Conservation (phyloP, 2,888 invertebrate species). For the Drosophila cognata region DNA sequence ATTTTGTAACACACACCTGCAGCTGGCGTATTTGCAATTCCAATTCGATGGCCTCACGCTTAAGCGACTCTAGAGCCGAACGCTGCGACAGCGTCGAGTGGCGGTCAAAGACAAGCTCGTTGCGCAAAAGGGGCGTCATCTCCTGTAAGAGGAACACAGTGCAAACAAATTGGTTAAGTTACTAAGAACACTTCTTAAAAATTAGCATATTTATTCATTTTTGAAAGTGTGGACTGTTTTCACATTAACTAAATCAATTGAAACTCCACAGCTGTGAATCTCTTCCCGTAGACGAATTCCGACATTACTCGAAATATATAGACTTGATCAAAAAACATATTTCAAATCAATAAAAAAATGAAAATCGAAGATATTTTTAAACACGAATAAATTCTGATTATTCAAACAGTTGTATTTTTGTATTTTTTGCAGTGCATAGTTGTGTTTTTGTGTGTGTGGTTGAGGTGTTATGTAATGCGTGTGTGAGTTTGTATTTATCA, state of each 20-base stretch:
- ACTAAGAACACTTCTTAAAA: not conserved
- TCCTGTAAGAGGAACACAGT: slow-evolving; percentile 85
- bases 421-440: not conserved
- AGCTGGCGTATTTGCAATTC: slow-evolving; percentile 95
- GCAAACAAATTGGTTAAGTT: not conserved
- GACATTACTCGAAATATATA: not conserved
- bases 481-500: not conserved
- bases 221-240: not conserved
- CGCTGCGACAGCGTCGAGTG: slow-evolving; percentile 90
- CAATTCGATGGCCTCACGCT: slow-evolving; percentile 93
- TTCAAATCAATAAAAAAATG: not conserved
- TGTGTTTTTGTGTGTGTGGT: not conserved
- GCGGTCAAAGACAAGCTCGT: slow-evolving; percentile 93
- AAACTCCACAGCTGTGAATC: not conserved
- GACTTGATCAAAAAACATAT: not conserved
- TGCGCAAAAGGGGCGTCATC: slow-evolving; percentile 90
- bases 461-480: not conserved
- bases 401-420: too few relatives aligned
- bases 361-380: not conserved
- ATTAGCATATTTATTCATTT: not conserved
- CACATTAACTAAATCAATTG: not conserved
- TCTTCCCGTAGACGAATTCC: not conserved
- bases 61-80: slow-evolving; percentile 91
- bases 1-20: slow-evolving; percentile 85
- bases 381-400: not conserved